Conservation (phyloP, 2,797 vertebrate species). For the Vultur gryphus region DNA sequence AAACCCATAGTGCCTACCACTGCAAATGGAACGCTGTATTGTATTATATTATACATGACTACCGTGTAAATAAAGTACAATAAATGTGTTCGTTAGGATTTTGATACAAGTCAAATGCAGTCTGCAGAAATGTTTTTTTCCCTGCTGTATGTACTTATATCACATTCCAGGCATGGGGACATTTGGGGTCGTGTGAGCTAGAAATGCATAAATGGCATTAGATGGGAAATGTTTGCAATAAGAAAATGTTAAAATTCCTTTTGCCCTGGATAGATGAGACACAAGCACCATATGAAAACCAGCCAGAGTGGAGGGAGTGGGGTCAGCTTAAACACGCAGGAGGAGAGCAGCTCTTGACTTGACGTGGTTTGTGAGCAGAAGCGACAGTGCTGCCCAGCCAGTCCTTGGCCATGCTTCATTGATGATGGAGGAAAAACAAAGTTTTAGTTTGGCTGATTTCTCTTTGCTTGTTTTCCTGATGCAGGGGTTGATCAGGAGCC, state of each 20-base stretch:
- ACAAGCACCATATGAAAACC: neutral
- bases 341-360: neutral
- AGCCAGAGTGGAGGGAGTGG: neutral
- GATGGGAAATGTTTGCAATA: neutral
- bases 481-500: neutral
- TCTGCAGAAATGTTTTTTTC: neutral
- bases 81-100: slow-evolving; percentile 26
- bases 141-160: neutral
- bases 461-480: neutral
- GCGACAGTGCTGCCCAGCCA: neutral
- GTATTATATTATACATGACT: neutral
- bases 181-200: neutral
- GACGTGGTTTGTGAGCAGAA: neutral
- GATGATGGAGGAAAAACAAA: neutral
- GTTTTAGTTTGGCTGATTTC: neutral
- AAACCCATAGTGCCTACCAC: slow-evolving; percentile 37
- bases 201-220: neutral
- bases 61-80: slow-evolving; percentile 40
- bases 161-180: neutral
- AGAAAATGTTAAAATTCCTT: neutral
- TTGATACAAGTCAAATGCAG: slow-evolving; percentile 42
- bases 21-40: slow-evolving; percentile 23
- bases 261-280: neutral
- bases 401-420: neutral
- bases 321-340: neutral